Base-by-base conservation (phyloP, 2,113 vertebrate species). In the Otus sunia region DNA sequence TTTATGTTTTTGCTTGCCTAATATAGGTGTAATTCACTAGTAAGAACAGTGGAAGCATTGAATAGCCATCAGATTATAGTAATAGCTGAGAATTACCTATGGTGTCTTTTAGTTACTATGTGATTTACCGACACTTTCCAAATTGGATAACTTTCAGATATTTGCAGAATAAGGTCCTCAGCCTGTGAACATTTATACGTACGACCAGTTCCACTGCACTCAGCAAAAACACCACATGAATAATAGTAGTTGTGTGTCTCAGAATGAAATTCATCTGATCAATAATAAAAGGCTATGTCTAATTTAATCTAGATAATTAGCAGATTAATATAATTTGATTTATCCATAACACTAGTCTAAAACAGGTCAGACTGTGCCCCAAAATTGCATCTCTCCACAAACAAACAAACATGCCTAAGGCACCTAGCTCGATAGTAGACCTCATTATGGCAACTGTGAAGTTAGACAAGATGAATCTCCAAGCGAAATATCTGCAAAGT, bases 271-370 rank as follows among this genome's bases (percentile, higher is more conserved):
- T 84, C 7, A 74, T 84, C 79, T 67, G 72, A 96, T 86, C 72
- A 1, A 80, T 92, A 92, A 74, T 12, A 93, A 92, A 86, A 74
- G 36, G 10, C 63, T 86, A 43, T 83, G 67, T 74, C 47, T 94
- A 86, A 83, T 86, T 80, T 80, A 94, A 96, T 91, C 72, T 67
- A 89, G 63, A 84, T 66, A 92, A 95, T 96, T 80, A 92, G 47
- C 30, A 92, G 88, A 92, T 89, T 84, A 86, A 94, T 87, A 84
- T 82, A 86, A 93, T 94, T 83, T 86, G 83, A 88, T 94, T 95
- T 94, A 80, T 80, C 17, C 59, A 45, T 60, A 71, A 53, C 49
- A 69, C n/a, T n/a, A 87, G 19, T 56, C 43, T 68, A 59, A 83
- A 77, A 37, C 67, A 69, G 86, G 79, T 83, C 75, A 71, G 68